Evolutionary conservation across 2,113 vertebrate species (phyloP).

Genomic region (Bos javanicus): DNA sequence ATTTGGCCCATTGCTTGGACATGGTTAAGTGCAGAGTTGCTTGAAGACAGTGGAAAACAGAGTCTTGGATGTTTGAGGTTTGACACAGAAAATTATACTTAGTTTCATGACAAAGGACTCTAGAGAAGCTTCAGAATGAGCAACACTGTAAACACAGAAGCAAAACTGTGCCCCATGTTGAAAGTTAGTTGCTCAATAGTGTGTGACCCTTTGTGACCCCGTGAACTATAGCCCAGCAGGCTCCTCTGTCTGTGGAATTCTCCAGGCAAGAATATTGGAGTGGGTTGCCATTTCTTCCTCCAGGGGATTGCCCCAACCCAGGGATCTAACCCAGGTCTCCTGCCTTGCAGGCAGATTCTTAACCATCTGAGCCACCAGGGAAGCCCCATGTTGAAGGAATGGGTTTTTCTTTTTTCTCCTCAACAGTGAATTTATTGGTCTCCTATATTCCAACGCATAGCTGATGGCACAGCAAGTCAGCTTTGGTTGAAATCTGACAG

Average conservation of each 20-base stretch:
- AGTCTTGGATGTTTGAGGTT: background rate
- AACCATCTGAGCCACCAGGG: background rate
- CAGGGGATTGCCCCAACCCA: background rate
- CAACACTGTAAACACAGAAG: background rate
- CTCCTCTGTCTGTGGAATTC: background rate
- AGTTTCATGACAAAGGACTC: background rate
- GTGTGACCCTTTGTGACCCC: background rate
- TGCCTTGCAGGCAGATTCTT: background rate
- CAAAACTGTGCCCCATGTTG: background rate
- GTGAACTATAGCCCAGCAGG: background rate
- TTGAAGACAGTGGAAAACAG: background rate
- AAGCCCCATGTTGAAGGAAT: background rate
- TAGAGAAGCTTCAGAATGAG: background rate
- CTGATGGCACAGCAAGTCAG: background rate
- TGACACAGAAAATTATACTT: background rate
- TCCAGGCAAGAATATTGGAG: background rate
- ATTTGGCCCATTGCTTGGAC: background rate
- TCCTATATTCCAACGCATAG: background rate
- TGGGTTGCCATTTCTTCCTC: background rate
- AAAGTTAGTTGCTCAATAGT: background rate
- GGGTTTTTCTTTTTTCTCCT: background rate
- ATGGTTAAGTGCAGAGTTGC: background rate
- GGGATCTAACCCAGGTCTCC: background rate
- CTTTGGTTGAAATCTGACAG: background rate
- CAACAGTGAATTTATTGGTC: background rate